Percentiles rank a stretch among this genome's conserved stretches.
phyloP scores from a whole-genome alignment of 2,113 vertebrate genomes.

The Felis catus region DNA sequence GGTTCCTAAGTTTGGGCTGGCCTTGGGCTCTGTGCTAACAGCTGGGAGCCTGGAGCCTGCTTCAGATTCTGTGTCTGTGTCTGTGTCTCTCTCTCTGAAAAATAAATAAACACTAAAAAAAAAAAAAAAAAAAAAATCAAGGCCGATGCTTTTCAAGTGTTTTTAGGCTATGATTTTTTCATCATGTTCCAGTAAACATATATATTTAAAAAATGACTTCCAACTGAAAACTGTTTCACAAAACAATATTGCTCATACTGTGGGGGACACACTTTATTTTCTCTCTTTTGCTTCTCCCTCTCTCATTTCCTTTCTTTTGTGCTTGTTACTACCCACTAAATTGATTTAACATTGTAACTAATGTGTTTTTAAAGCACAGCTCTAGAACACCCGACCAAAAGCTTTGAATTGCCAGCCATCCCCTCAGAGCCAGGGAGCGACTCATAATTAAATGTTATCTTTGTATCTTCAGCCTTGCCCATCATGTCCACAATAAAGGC shows the following conservation, averaged over 20 bases:
- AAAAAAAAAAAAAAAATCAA: neutral
- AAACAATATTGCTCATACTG: neutral
- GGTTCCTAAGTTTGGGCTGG: too few relatives aligned
- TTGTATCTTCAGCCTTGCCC: neutral
- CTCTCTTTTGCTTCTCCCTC: neutral
- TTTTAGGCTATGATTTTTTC: neutral
- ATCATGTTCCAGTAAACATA: neutral
- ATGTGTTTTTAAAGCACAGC: neutral
- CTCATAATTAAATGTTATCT: neutral
- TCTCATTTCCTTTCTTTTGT: neutral
- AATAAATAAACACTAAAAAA: too few relatives aligned
- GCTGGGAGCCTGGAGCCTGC: too few relatives aligned
- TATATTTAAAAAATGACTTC: neutral
- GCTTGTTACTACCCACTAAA: neutral
- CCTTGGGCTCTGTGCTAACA: too few relatives aligned
- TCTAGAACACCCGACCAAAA: neutral
- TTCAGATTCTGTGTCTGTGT: too few relatives aligned
- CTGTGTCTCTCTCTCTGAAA: too few relatives aligned
- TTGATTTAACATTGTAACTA: neutral
- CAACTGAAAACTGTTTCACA: neutral
- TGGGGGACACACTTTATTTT: neutral
- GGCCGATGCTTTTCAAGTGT: neutral
- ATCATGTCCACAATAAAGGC: too few relatives aligned
- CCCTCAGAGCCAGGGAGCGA: neutral
- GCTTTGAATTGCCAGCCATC: neutral